Percentiles rank a stretch among this genome's conserved stretches.
phyloP scores from a whole-genome alignment of 2,797 vertebrate species.

The Bradypodion pumilum region DNA sequence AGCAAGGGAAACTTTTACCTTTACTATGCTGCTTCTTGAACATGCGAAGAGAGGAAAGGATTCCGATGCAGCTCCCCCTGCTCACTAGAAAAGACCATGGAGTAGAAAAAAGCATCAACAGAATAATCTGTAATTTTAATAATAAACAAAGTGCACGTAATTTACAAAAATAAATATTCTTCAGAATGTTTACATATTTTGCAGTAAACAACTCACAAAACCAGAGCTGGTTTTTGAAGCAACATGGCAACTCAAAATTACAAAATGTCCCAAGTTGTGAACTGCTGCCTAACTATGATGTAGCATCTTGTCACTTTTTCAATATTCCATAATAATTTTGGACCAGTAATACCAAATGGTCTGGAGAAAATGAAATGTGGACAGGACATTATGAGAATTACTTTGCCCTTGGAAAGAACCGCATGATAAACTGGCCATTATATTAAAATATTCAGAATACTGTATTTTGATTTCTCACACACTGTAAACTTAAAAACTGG shows the following conservation, averaged over 20 bases:
- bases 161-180: conserved; percentile 30
- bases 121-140: conserved; percentile 7
- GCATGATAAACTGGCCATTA: neutral
- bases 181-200: neutral
- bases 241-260: neutral
- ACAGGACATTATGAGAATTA: neutral
- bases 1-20: no score
- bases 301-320: neutral
- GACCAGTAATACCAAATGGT: neutral
- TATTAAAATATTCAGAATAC: neutral
- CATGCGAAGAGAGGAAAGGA: neutral
- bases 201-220: neutral
- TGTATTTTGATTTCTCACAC: neutral
- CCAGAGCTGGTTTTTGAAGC: neutral
- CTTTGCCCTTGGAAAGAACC: neutral
- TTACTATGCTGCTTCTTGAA: neutral
- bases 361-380: neutral
- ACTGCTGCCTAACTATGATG: neutral
- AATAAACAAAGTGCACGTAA: neutral
- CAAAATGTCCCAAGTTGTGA: neutral
- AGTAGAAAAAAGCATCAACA: neutral
- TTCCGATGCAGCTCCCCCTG: neutral
- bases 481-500: neutral
- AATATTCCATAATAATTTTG: neutral
- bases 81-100: neutral